phyloP scores from a whole-genome alignment of 2,888 invertebrate species.

The Drosophila koepferae region DNA sequence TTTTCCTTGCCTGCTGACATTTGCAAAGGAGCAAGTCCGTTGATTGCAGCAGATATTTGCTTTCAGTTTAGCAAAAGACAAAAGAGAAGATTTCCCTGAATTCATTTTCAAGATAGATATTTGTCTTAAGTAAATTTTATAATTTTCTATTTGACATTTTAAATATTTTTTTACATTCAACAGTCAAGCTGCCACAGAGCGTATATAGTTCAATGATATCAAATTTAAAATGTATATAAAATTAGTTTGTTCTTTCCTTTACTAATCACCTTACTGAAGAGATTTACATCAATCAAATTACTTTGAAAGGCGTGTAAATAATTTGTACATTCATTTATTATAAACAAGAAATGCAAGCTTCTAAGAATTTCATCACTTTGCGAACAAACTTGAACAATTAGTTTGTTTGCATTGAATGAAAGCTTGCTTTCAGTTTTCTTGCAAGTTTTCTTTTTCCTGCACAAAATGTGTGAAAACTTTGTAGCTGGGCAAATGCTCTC shows the following conservation, averaged over 20 bases:
- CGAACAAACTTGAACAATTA: conserved; percentile 9
- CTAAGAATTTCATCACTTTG: background rate
- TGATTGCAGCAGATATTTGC: no score
- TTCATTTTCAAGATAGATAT: no score
- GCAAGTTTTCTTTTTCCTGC: background rate
- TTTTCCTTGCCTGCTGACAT: background rate
- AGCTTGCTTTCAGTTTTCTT: conserved; percentile 6
- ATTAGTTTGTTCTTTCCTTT: no score
- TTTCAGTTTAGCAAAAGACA: no score
- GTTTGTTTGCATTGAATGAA: conserved; percentile 10
- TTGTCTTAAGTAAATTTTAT: no score
- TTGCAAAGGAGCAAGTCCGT: background rate
- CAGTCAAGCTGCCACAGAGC: no score
- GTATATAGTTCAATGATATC: no score
- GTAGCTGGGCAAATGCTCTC: conserved; percentile 15
- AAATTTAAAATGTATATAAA: no score
- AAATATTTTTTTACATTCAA: no score
- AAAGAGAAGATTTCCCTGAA: no score
- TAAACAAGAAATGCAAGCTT: background rate
- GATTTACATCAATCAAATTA: background rate
- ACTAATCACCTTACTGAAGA: background rate
- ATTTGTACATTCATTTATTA: background rate
- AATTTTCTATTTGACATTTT: no score
- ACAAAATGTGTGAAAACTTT: conserved; percentile 10
- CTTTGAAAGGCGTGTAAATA: no score